Conservation (phyloP, 2,113 vertebrate species). For the Panthera tigris region DNA sequence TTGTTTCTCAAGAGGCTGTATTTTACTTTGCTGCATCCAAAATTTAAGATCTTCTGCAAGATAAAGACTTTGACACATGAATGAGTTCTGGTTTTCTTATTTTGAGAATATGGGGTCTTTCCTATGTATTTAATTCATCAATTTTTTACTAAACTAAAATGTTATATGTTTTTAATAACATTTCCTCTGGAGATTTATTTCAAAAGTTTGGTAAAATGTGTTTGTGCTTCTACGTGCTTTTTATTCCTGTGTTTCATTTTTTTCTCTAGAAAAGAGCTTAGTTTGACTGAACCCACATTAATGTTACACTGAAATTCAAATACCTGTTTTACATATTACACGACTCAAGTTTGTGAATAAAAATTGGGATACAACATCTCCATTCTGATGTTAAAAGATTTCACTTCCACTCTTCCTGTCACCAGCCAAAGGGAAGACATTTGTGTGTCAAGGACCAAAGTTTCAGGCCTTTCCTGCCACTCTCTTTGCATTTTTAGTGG, state of each 20-base stretch:
- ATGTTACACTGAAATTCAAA: not conserved
- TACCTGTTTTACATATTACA: not conserved
- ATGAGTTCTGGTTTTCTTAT: conserved; percentile 32
- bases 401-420: not conserved
- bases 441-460: not conserved
- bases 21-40: conserved; percentile 42
- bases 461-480: not conserved
- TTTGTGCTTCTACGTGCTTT: not conserved
- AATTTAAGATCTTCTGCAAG: not conserved
- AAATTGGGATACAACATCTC: not conserved
- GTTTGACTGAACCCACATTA: not conserved
- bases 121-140: not conserved
- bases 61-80: conserved; percentile 23
- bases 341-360: not conserved
- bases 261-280: not conserved
- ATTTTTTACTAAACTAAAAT: not conserved
- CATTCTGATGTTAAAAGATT: not conserved
- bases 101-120: conserved; percentile 1
- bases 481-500: not conserved
- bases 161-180: conserved; percentile 22
- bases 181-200: conserved; percentile 49
- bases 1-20: conserved; percentile 20
- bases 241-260: conserved; percentile 5
- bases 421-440: not conserved
- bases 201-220: conserved; percentile 17